Conservation (phyloP, 2,797 vertebrate genomes). For the Chanos chanos region DNA sequence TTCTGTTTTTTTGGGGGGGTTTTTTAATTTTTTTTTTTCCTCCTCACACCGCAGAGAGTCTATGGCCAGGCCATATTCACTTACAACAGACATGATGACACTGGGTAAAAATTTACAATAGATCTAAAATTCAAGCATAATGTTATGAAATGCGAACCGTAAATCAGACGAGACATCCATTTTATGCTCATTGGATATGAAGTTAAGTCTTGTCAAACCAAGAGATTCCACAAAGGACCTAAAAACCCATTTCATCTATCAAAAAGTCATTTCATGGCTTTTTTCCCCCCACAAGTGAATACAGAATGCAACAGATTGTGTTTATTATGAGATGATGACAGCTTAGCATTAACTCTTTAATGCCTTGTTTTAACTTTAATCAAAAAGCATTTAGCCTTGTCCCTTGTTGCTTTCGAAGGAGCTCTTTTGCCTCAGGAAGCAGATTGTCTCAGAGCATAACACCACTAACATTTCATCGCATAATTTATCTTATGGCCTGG, state of each 20-base stretch:
- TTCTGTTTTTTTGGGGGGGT: too few species aligned
- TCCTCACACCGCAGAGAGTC: neutral
- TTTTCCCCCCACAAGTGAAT: constrained; percentile 14
- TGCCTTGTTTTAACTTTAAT: constrained; percentile 35
- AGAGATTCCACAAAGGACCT: too few species aligned
- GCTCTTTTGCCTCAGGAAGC: constrained; percentile 11
- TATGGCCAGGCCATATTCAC: constrained; percentile 1
- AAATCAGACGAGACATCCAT: constrained; percentile 63
- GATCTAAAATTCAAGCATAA: constrained; percentile 54
- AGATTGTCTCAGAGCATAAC: constrained; percentile 18
- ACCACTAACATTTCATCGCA: constrained; percentile 39
- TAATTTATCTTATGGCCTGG: constrained; percentile 33
- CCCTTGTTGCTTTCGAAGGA: constrained; percentile 18
- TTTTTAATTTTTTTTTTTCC: too few species aligned
- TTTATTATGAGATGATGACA: constrained; percentile 35
- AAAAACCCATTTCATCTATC: too few species aligned
- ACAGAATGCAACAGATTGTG: constrained; percentile 24
- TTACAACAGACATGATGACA: constrained; percentile 50
- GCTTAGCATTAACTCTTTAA: constrained; percentile 34
- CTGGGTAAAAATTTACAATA: constrained; percentile 58
- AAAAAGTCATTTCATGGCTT: too few species aligned
- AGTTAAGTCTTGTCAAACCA: too few species aligned
- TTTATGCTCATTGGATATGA: too few species aligned
- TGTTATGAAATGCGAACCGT: constrained; percentile 58
- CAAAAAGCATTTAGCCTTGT: constrained; percentile 35